These are phyloP conservation scores for Calameuta pallipes DNA, from an alignment of 2,888 invertebrate genomes.

Conservation along the genomic window DNA sequence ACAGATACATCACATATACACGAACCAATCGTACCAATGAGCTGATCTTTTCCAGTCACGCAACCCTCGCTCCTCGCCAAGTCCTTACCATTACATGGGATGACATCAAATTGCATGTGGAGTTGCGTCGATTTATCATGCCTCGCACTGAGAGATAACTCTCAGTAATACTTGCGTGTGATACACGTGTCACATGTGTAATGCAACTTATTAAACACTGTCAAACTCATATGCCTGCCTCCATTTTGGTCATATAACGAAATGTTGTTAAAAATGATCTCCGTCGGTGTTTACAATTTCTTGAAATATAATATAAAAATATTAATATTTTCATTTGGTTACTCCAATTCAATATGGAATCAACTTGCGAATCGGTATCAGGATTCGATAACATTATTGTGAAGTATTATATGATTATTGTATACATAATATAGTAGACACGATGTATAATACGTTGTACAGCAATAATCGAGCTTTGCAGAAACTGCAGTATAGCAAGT, in stretches of 20 bases:
- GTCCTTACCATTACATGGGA: not conserved
- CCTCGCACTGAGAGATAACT: not conserved
- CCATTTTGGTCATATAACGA: not conserved
- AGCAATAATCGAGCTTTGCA: not conserved
- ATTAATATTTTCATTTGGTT: not conserved
- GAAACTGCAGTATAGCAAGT: not conserved
- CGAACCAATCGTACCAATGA: not conserved
- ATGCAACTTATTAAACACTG: not conserved
- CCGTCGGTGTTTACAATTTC: not conserved
- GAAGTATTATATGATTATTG: not conserved
- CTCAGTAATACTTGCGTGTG: not conserved
- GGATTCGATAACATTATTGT: not conserved
- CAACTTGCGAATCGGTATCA: not conserved
- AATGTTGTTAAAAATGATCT: not conserved
- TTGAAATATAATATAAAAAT: not conserved
- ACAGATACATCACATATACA: not conserved
- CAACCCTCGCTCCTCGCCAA: not conserved
- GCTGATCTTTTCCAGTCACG: not conserved
- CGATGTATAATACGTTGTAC: not conserved
- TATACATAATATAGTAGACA: not conserved
- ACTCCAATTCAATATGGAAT: not conserved
- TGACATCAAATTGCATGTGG: not conserved
- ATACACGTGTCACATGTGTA: not conserved
- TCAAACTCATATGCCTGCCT: not conserved
- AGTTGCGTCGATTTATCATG: not conserved